Evolutionary conservation across 2,113 vertebrate species (phyloP).

Genomic region (Daboia siamensis): DNA sequence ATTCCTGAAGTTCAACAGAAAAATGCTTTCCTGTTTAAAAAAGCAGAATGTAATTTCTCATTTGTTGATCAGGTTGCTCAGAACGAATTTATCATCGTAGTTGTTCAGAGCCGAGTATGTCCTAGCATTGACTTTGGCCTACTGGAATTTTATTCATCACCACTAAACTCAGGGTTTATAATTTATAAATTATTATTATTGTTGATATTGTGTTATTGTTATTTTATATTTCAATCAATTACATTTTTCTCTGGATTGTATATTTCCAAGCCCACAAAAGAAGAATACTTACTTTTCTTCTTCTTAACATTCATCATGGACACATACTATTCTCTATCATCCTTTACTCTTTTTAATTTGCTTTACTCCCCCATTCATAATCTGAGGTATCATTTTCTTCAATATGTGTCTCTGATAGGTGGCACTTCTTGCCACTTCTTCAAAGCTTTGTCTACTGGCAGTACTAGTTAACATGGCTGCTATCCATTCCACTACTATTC

Average conservation of each 20-base stretch:
- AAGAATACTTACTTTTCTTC: not conserved
- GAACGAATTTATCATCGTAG: not conserved
- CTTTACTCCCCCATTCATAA: not conserved
- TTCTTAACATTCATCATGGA: not conserved
- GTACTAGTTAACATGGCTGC: not conserved
- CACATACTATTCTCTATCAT: not conserved
- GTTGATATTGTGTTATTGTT: too few species aligned
- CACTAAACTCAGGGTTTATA: not conserved
- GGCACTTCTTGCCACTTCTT: not conserved
- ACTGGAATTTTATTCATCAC: not conserved
- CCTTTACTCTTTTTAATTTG: not conserved
- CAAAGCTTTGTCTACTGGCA: not conserved
- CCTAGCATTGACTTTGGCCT: not conserved
- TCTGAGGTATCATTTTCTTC: not conserved
- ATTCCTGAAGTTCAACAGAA: not conserved
- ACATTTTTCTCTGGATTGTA: not conserved
- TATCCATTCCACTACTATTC: not conserved
- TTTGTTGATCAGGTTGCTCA: not conserved
- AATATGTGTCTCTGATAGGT: not conserved
- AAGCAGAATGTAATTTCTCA: not conserved
- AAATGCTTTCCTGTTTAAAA: not conserved
- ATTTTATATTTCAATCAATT: not conserved
- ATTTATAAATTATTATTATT: not conserved
- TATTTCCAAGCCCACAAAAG: not conserved
- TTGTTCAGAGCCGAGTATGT: not conserved